Evolutionary conservation across 1,140 invertebrate genomes (phyloP).

Genomic region (Diploscapter pachys): DNA sequence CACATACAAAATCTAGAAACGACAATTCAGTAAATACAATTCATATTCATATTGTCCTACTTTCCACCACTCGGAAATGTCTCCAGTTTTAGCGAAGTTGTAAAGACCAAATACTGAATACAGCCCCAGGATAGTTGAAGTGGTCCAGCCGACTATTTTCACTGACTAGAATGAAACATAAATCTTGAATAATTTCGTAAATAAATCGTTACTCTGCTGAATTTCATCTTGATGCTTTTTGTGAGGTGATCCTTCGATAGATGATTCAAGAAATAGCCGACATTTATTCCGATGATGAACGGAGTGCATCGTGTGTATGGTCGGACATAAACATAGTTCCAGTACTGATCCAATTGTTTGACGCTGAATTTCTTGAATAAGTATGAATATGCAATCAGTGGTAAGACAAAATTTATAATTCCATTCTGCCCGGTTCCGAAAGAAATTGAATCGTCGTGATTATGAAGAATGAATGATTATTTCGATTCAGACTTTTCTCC

Average conservation of each 20-base stretch:
- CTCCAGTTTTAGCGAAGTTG: constrained; percentile 53
- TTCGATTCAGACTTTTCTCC: too few species aligned
- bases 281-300: constrained; percentile 63
- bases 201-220: constrained; percentile 30
- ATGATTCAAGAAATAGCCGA: constrained; percentile 60
- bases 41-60: neutral
- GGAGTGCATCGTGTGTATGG: constrained; percentile 65
- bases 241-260: constrained; percentile 11
- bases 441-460: neutral
- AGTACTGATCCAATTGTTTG: constrained; percentile 65
- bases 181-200: constrained; percentile 34
- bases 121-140: constrained; percentile 44
- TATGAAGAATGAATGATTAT: too few species aligned
- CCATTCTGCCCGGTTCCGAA: neutral
- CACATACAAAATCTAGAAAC: constrained; percentile 70
- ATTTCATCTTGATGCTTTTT: constrained; percentile 34
- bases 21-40: neutral
- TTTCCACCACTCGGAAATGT: constrained; percentile 43
- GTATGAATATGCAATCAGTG: neutral
- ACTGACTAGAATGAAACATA: constrained; percentile 37
- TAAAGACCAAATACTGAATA: constrained; percentile 56
- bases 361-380: constrained; percentile 40
- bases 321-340: constrained; percentile 81
- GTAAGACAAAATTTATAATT: neutral
- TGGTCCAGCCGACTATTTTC: constrained; percentile 44